Conservation (phyloP, 2,113 vertebrate species). For the Pitta sordida region DNA sequence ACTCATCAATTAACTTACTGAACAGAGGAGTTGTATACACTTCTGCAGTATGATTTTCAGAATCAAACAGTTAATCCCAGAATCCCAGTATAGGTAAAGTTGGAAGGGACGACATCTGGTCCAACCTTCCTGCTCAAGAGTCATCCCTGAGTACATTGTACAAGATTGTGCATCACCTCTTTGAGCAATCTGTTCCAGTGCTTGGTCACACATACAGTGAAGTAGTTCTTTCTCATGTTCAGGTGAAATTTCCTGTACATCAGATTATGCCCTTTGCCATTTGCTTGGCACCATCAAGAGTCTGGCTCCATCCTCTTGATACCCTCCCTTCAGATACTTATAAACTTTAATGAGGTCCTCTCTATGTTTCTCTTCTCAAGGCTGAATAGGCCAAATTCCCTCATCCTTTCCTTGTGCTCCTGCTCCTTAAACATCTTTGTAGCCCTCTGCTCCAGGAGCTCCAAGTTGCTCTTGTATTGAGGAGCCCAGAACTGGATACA, state of each 20-base stretch:
- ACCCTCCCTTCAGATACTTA: not conserved
- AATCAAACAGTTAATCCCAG: not conserved
- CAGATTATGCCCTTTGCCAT: not conserved
- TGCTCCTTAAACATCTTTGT: not conserved
- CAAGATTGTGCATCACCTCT: not conserved
- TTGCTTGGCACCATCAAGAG: not conserved
- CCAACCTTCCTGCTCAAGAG: not conserved
- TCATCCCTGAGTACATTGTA: not conserved
- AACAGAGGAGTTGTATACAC: not conserved
- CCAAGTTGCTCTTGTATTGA: not conserved
- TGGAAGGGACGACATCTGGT: not conserved
- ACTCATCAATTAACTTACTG: not conserved
- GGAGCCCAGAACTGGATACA: not conserved
- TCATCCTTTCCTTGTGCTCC: not conserved
- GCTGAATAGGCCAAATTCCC: not conserved
- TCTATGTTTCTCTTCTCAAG: not conserved
- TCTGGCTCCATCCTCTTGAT: not conserved
- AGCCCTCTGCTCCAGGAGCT: not conserved
- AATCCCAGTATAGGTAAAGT: not conserved
- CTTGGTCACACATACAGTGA: not conserved
- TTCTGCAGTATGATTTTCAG: not conserved
- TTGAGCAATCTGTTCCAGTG: not conserved
- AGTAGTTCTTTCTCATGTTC: not conserved
- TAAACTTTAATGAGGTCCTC: not conserved
- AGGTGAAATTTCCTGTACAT: not conserved